These are phyloP conservation scores for Apis laboriosa DNA, from an alignment of 1,140 invertebrate genomes.

Conservation along the genomic window DNA sequence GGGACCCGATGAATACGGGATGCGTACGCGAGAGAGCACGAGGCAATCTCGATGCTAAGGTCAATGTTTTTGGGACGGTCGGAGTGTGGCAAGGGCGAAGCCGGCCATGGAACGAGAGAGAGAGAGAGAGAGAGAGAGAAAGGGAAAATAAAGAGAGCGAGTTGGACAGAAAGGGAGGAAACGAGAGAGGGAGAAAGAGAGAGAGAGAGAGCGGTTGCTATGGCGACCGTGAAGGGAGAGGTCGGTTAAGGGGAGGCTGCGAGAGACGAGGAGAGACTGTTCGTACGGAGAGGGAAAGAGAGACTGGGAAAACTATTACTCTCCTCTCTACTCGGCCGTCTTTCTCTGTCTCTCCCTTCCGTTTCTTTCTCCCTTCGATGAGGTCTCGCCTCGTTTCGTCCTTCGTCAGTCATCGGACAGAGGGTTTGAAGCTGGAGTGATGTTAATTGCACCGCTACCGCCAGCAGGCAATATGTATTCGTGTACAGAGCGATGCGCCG, in stretches of 20 bases:
- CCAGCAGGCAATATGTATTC: constrained; percentile 70
- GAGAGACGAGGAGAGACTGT: constrained; percentile 49
- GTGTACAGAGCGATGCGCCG: constrained; percentile 56
- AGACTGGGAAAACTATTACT: constrained; percentile 64
- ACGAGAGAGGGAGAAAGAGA: constrained; percentile 20
- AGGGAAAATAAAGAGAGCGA: constrained; percentile 53
- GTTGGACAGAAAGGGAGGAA: constrained; percentile 39
- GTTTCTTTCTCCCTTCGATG: constrained; percentile 13
- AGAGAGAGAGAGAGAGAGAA: constrained; percentile 48
- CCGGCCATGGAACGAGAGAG: constrained; percentile 50
- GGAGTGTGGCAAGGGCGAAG: constrained; percentile 53
- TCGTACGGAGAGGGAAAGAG: background rate
- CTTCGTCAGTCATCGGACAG: constrained; percentile 38
- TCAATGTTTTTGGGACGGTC: constrained; percentile 76
- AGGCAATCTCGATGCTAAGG: constrained; percentile 65
- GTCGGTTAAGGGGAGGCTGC: constrained; percentile 50
- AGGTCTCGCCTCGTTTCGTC: constrained; percentile 41
- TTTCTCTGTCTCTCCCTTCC: constrained; percentile 8
- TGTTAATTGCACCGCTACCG: constrained; percentile 71
- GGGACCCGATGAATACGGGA: constrained; percentile 39
- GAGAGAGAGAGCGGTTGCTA: constrained; percentile 66
- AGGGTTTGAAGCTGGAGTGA: constrained; percentile 65
- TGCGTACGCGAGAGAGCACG: constrained; percentile 53
- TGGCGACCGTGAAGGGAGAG: constrained; percentile 67
- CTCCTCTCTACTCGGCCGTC: constrained; percentile 27